Conservation (phyloP, 2,113 vertebrate species). For the Pantherophis guttatus region DNA sequence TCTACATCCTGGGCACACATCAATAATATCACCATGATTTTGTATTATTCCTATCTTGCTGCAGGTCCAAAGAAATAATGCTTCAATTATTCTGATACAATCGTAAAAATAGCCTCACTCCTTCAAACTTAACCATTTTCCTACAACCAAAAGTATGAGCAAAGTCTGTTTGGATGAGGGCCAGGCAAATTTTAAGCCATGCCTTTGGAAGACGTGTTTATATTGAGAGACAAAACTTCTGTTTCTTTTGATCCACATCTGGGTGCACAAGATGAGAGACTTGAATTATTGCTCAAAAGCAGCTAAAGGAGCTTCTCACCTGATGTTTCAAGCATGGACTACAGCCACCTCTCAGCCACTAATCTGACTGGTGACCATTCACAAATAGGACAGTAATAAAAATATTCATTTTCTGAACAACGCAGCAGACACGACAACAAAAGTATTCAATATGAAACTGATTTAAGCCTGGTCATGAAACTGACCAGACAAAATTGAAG, state of each 20-base stretch:
- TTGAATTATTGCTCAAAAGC: background rate
- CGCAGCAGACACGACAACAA: background rate
- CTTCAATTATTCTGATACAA: background rate
- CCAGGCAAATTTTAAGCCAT: background rate
- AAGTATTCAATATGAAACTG: background rate
- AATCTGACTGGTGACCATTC: background rate
- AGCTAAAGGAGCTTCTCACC: background rate
- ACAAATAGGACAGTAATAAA: background rate
- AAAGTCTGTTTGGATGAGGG: background rate
- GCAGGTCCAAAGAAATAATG: background rate
- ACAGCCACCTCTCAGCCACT: background rate
- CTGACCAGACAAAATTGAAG: background rate
- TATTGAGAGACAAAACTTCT: background rate
- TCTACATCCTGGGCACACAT: background rate
- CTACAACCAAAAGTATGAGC: background rate
- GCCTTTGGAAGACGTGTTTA: background rate
- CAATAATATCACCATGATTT: background rate
- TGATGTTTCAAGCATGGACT: background rate
- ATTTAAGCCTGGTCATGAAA: background rate
- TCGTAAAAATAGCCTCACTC: background rate
- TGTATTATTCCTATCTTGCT: background rate
- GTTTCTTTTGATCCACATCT: background rate
- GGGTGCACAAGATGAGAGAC: background rate
- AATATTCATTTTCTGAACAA: background rate
- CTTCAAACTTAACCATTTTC: background rate